phyloP scores from a whole-genome alignment of 1,140 invertebrate genomes.

The Bombus balteatus region DNA sequence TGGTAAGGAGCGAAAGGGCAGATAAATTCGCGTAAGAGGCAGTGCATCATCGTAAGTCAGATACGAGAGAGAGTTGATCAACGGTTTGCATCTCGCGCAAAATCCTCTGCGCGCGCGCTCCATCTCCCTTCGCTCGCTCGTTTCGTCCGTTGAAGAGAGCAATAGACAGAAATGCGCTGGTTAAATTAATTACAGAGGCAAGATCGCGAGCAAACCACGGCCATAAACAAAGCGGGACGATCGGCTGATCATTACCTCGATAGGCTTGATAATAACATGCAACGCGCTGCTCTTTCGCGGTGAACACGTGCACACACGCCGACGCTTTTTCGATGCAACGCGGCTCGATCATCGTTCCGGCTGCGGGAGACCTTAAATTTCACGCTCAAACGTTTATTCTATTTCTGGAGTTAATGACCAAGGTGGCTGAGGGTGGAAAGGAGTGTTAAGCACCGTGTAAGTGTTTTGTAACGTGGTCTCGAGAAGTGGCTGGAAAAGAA shows the following conservation, averaged over 20 bases:
- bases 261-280: constrained; percentile 76
- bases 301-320: constrained; percentile 63
- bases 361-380: constrained; percentile 36
- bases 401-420: constrained; percentile 16
- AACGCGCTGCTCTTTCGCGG: constrained; percentile 3
- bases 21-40: constrained; percentile 54
- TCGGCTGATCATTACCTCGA: constrained; percentile 74
- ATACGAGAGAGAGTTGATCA: constrained; percentile 54
- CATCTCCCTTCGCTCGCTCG: background rate
- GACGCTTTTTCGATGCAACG: constrained; percentile 27
- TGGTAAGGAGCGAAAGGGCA: constrained; percentile 41
- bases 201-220: constrained; percentile 68
- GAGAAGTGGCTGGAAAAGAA: background rate
- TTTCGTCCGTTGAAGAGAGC: constrained; percentile 49
- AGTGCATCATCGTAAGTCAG: constrained; percentile 54
- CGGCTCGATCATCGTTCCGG: constrained; percentile 5
- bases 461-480: background rate
- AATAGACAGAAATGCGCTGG: constrained; percentile 63
- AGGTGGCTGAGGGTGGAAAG: background rate
- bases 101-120: background rate
- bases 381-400: constrained; percentile 37
- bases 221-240: constrained; percentile 76
- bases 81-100: constrained; percentile 60
- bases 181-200: constrained; percentile 76
- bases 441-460: constrained; percentile 3